Evolutionary conservation across 92 coral and sea anemone species (phyloP), one percentile per base, ranked within the genome.

Genomic region (Muricea muricata): DNA sequence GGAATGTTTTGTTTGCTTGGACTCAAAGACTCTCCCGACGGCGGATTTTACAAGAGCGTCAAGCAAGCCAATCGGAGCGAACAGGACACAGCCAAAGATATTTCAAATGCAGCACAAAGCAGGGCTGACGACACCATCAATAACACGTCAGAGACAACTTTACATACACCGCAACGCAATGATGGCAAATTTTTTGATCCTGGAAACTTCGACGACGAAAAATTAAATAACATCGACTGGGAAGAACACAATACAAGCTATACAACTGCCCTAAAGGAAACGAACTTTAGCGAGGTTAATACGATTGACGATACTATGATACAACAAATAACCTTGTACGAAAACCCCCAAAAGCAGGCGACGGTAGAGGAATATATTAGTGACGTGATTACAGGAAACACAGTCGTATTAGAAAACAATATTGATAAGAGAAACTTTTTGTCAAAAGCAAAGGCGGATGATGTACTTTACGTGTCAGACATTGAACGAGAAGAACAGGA

Each of bases 1-100:
- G 82, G 70, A 14, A 77, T 77, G 82, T 56, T 77, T 56, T 77
- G 69, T 56, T 50, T 30, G 82, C 34, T 56, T 1, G 70, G 70
- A 6, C 32, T 55, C 28, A 56, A 77, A 42, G 70, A 77, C 17
- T 77, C 82, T 17, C 69, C 82, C 10, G 31, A 77, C 23, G 50
- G 82, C 0, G 70, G 50, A 0, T 77, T 77, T 35, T 77, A 77
- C 20, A 33, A n/a, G n/a, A n/a, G 34, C 46, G 57, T 55, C 48
- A 32, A 18, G 46, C 32, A 42, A 72, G 58, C 0, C 28, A n/a
- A 65, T 3, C 3, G 14, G 13, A 32, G 28, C 17, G 34, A 35
- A 33, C 17, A 26, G 17, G 37, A 0, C 48, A 12, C 48, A 15
- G 10, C 26, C 7, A 69, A 69, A 37, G 50, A 34, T 21, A 33